Evolutionary conservation across 1,140 invertebrate species (phyloP).

Genomic region (Mya arenaria): DNA sequence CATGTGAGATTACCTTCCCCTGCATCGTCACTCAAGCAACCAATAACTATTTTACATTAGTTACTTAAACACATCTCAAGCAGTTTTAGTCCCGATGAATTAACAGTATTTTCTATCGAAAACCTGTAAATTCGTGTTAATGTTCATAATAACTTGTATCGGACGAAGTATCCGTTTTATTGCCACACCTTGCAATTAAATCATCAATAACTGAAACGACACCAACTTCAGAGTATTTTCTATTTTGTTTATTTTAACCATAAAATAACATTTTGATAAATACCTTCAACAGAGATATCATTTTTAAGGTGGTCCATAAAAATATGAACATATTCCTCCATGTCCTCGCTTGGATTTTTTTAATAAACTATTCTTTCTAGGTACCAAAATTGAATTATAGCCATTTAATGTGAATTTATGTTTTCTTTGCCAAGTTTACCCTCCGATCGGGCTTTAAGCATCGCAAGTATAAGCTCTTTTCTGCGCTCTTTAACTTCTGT

Average conservation of each 20-base stretch:
- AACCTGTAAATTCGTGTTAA: not conserved
- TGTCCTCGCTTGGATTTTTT: slow-evolving; percentile 3
- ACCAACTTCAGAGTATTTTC: not conserved
- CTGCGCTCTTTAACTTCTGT: not conserved
- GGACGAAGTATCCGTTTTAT: not conserved
- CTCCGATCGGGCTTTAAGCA: not conserved
- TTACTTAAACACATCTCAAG: not conserved
- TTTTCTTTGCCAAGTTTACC: slow-evolving; percentile 10
- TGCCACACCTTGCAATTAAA: not conserved
- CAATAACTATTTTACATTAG: slow-evolving; percentile 2
- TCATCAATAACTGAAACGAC: not conserved
- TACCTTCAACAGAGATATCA: not conserved
- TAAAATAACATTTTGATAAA: not conserved
- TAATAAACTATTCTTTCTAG: slow-evolving; percentile 12
- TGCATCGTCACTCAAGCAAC: not conserved
- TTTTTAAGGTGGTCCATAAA: not conserved
- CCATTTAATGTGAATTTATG: not conserved
- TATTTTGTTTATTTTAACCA: not conserved
- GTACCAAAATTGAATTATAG: not conserved
- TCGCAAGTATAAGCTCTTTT: not conserved
- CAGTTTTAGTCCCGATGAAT: not conserved
- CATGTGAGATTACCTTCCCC: not conserved
- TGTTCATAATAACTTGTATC: not conserved
- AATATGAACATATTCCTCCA: slow-evolving; percentile 21
- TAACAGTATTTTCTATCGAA: not conserved